Evolutionary conservation across 2,113 vertebrate species (phyloP).

Genomic region (Corythoichthys intestinalis): DNA sequence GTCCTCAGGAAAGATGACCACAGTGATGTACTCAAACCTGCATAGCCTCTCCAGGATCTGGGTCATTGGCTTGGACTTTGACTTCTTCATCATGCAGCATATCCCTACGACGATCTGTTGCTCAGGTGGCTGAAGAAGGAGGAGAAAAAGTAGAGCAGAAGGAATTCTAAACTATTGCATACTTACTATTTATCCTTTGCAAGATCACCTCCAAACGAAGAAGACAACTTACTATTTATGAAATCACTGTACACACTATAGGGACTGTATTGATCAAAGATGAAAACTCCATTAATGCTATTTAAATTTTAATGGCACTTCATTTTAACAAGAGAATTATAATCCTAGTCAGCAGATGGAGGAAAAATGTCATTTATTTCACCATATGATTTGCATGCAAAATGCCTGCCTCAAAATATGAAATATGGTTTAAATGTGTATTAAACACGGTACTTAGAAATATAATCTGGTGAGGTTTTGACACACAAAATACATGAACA

Average conservation of each 20-base stretch:
- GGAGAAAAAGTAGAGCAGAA: background rate
- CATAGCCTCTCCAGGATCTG: slow-evolving; percentile 97
- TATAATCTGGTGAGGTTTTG: background rate
- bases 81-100: slow-evolving; percentile 99
- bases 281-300: background rate
- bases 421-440: no score
- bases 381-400: background rate
- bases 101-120: slow-evolving; percentile 94
- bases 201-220: no score
- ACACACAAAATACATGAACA: background rate
- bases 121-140: slow-evolving; percentile 80
- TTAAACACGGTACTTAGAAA: background rate
- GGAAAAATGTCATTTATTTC: background rate
- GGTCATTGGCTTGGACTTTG: slow-evolving; percentile 99
- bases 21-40: slow-evolving; percentile 95
- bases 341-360: background rate
- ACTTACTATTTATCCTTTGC: no score
- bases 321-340: background rate
- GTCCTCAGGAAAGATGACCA: slow-evolving; percentile 96
- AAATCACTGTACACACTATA: background rate
- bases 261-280: background rate
- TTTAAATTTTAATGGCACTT: background rate
- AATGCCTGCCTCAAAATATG: background rate
- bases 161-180: background rate
- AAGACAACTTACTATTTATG: no score